These are phyloP conservation scores for Acanthoscelides obtectus DNA, from an alignment of 2,888 invertebrate species.

Conservation along the genomic window DNA sequence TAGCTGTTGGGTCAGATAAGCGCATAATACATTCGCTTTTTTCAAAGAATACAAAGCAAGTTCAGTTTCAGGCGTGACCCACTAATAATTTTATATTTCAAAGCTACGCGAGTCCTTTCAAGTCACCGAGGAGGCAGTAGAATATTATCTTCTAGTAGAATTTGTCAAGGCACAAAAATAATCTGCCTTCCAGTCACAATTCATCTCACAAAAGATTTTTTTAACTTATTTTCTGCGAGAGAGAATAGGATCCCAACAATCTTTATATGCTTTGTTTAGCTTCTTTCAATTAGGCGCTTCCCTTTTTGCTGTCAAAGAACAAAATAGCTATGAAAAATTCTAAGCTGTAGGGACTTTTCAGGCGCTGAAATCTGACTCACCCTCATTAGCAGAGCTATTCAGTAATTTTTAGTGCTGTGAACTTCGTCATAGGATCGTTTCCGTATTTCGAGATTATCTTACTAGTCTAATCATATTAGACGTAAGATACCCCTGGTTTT, in stretches of 20 bases:
- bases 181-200: not conserved
- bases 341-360: not conserved
- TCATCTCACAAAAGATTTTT: not conserved
- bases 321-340: not conserved
- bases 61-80: not conserved
- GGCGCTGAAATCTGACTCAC: not conserved
- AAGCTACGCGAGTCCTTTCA: not conserved
- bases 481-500: too few relatives aligned
- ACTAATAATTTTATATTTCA: not conserved
- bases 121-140: not conserved
- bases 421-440: too few relatives aligned
- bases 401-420: too few relatives aligned
- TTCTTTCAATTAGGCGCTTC: not conserved
- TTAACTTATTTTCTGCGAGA: not conserved
- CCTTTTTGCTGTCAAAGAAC: not conserved
- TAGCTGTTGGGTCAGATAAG: too few relatives aligned
- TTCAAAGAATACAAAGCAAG: not conserved
- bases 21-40: too few relatives aligned
- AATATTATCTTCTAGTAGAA: not conserved
- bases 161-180: not conserved
- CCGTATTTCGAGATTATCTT: too few relatives aligned
- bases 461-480: too few relatives aligned
- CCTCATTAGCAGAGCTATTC: not conserved
- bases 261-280: not conserved
- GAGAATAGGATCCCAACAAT: not conserved